Base-by-base conservation (phyloP, 1,140 invertebrate species). In the Metaphire vulgaris region DNA sequence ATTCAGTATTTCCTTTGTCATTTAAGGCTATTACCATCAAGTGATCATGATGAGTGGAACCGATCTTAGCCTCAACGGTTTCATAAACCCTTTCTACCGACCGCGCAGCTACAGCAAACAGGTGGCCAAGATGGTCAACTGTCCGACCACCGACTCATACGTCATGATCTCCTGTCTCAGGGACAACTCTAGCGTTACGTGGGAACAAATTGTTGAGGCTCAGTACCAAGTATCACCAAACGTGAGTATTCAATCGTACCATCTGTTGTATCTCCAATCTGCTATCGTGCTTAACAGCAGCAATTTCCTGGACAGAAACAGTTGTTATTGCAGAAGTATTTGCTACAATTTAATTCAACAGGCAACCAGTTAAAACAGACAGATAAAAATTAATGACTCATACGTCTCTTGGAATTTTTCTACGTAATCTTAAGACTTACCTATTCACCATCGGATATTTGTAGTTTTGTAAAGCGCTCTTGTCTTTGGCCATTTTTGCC, bases 41-140 rank as follows among this genome's bases (percentile, higher is more conserved):
- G 81, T 77, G 0, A 79, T 82, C 29, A 33, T 80, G 33, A 80
- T 82, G 90, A 94, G 93, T 82, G 96, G 96, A 12, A 95, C 94
- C n/a, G 92, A 94, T 1, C 84, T 96, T n/a, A 92, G 94, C 0
- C 93, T 97, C 82, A 98, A 69, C 41, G 77, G 73, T 2, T 33
- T 75, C 65, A 33, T 74, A 14, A 30, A 65, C 1, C 77, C 77
- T 1, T 70, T 64, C 33, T 78, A 73, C 66, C 66, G 74, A 30
- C 77, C 77, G 30, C 32, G 77, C 16, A 81, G 80, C 14, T 76
- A 81, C n/a, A 76, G 78, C 21, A 81, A 80, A 74, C 66, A 79
- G 34, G 75, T 84, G 12, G 78, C 82, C 1, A 82, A 82, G 78
- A 76, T 74, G 12, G 79, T 83, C 41, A 76, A 78, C 29, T 78